Base-by-base conservation (phyloP, 2,113 vertebrate genomes). In the Monopterus albus region DNA sequence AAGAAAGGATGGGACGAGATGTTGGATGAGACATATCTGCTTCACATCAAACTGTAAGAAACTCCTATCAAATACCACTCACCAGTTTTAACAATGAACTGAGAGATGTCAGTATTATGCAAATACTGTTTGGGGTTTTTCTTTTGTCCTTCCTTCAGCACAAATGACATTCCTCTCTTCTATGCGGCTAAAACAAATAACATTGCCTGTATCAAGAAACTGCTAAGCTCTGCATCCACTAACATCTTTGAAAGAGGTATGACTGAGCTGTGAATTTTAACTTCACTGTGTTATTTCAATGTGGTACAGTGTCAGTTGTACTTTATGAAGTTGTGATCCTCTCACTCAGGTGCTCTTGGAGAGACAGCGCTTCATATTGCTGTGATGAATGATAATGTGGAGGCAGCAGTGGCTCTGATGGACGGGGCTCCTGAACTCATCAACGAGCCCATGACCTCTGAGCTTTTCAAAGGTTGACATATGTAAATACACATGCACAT, bases 331-430 rank as follows among this genome's bases (percentile, higher is more conserved):
- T 9, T 49, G 10, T 55, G 2, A 12, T 40, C 21, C 5, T 79
- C 2, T 49, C 0, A 38, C 36, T 25, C 76, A 99, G 97, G 97
- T 2, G 95, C 94, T 14, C 77, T 97, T 10, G 97, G 97, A 29
- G 97, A 99, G 81, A 99, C 97, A 0, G 97, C 94, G 0, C 93
- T 99, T 11, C 97, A 99, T 0, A 73, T 98, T 0, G 97, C 98
- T 0, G 94, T 92, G 39, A 91, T 97, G 76, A 95, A 94, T 12
- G 94, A 97, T 69, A 95, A 94, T 58, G 57, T 95, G 43, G 95
- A 97, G 17, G 96, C 94, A 0, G 95, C 96, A 3, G 59, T 94
- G 52, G 81, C 91, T 65, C 89, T 99, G 50, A 95, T 98, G 92
- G 94, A 96, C 10, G 95, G 94, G 13, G 95, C 94, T 69, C 97